Conservation (phyloP, 2,888 invertebrate genomes). For the Scaptomyza caliginosa region DNA sequence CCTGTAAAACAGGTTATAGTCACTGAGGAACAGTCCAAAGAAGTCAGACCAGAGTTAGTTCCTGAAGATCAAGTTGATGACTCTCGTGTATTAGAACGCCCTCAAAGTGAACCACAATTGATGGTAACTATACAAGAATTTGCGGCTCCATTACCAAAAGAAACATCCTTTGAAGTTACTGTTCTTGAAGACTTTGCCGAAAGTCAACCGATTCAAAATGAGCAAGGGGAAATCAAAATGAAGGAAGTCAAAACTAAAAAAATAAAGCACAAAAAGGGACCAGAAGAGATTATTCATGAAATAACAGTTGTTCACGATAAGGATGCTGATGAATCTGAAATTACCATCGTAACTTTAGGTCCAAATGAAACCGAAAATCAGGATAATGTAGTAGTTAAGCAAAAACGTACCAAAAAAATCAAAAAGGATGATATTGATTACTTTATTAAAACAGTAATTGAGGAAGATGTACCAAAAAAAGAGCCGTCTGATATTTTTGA, state of each 20-base stretch:
- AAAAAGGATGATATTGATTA: slow-evolving; percentile 76
- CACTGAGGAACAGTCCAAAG: slow-evolving; percentile 51
- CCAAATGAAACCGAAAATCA: slow-evolving; percentile 41
- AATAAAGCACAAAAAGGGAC: slow-evolving; percentile 82
- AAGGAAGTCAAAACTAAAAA: slow-evolving; percentile 81
- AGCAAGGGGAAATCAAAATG: slow-evolving; percentile 80
- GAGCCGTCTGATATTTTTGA: slow-evolving; percentile 69
- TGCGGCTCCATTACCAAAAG: slow-evolving; percentile 42
- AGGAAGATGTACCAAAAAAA: slow-evolving; percentile 76
- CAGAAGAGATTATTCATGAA: slow-evolving; percentile 83
- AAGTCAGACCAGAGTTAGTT: slow-evolving; percentile 48
- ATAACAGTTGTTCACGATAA: slow-evolving; percentile 84
- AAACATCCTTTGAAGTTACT: slow-evolving; percentile 57
- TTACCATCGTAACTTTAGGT: slow-evolving; percentile 75
- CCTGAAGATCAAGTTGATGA: slow-evolving; percentile 29
- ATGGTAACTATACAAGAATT: slow-evolving; percentile 60
- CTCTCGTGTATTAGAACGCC: slow-evolving; percentile 19
- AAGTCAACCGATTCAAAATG: slow-evolving; percentile 72
- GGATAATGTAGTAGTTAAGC: slow-evolving; percentile 51
- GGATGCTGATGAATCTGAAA: slow-evolving; percentile 82
- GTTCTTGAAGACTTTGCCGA: slow-evolving; percentile 78
- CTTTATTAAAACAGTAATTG: slow-evolving; percentile 74
- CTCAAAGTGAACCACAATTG: slow-evolving; percentile 34
- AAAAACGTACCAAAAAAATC: slow-evolving; percentile 70
- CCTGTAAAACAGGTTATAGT: slow-evolving; percentile 52